Conservation (phyloP, 2,797 vertebrate species). For the Danio jaintianensis region DNA sequence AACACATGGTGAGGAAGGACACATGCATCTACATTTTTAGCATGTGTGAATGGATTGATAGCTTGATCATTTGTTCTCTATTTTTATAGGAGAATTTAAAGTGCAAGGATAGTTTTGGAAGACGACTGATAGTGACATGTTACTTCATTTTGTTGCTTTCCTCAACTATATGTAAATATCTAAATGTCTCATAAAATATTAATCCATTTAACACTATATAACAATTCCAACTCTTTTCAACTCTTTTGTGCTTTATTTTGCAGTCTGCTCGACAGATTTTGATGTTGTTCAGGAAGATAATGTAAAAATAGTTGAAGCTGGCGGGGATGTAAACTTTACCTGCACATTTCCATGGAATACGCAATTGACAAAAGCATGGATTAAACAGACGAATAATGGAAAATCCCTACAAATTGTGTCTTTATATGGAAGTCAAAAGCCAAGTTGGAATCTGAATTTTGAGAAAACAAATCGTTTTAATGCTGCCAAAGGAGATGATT, state of each 20-base stretch:
- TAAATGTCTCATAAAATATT: not conserved
- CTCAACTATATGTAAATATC: not conserved
- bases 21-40: not conserved
- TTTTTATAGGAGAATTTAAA: not conserved
- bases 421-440: not conserved
- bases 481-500: not conserved
- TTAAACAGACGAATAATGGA: not conserved
- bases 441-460: not conserved
- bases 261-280: not conserved
- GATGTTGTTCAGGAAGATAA: conserved; percentile 1
- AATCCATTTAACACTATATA: not conserved
- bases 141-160: not conserved
- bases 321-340: not conserved
- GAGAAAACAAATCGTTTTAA: not conserved
- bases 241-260: not conserved
- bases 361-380: not conserved
- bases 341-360: not conserved
- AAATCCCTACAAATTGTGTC: not conserved
- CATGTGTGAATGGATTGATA: not conserved
- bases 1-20: not conserved
- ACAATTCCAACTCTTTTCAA: not conserved
- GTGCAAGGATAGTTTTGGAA: not conserved
- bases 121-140: not conserved
- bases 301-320: not conserved
- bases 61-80: not conserved